Evolutionary conservation across 2,113 vertebrate genomes (phyloP).

Genomic region (Clarias macrocephalus): DNA sequence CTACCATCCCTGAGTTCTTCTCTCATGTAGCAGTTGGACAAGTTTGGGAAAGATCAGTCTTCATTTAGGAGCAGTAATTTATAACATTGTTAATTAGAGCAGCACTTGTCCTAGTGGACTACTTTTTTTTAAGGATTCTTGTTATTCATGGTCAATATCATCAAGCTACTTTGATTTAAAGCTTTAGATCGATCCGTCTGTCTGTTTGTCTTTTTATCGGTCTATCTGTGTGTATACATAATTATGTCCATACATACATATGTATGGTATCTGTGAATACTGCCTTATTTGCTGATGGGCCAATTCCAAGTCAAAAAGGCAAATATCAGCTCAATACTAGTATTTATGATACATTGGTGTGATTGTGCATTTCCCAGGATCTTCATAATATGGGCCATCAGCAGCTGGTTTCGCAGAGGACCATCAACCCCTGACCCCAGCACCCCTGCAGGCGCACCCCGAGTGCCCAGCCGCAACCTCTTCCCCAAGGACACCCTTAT

Average conservation of each 20-base stretch:
- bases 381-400: slow-evolving; percentile 97
- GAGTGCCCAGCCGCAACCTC: slow-evolving; percentile 89
- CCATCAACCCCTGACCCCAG: slow-evolving; percentile 84
- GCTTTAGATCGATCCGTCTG: background rate
- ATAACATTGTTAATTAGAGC: slow-evolving; percentile 26
- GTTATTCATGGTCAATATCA: background rate
- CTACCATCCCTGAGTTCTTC: background rate
- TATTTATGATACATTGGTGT: background rate
- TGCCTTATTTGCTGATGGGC: too few relatives aligned
- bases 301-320: too few relatives aligned
- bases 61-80: slow-evolving; percentile 33
- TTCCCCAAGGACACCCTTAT: slow-evolving; percentile 95
- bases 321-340: background rate
- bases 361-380: slow-evolving; percentile 72
- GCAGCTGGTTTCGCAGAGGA: slow-evolving; percentile 93
- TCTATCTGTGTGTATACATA: too few relatives aligned
- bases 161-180: background rate
- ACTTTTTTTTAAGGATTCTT: background rate
- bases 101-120: background rate
- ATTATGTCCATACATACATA: too few relatives aligned
- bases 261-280: too few relatives aligned
- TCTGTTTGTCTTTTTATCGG: too few relatives aligned
- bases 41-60: background rate
- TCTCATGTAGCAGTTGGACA: background rate
- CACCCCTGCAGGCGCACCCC: slow-evolving; percentile 77